phyloP scores from a whole-genome alignment of 2,888 invertebrate genomes.

The Luperina nickerlii region DNA sequence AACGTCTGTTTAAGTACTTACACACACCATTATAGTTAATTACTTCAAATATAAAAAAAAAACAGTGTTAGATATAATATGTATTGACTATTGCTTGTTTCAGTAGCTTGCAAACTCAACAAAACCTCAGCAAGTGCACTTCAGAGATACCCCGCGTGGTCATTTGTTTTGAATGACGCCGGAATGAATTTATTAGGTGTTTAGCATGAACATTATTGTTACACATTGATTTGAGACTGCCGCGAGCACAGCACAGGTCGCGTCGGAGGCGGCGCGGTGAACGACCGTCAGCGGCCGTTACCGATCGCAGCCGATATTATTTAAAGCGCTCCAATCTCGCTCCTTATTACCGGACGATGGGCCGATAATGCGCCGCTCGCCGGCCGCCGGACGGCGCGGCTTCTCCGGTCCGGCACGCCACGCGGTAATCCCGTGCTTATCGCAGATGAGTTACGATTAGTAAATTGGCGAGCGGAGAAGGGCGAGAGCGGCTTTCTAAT shows the following conservation, averaged over 20 bases:
- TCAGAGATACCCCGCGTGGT: not conserved
- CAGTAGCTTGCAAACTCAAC: not conserved
- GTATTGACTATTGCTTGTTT: not conserved
- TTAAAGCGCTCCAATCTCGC: constrained; percentile 75
- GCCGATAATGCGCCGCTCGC: constrained; percentile 64
- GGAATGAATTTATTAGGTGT: not conserved
- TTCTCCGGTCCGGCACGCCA: constrained; percentile 59
- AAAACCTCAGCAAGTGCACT: not conserved
- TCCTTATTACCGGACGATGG: constrained; percentile 75
- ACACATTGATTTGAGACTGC: not conserved
- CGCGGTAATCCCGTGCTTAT: constrained; percentile 77
- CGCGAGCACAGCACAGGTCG: constrained; percentile 6
- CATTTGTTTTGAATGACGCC: not conserved
- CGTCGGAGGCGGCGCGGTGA: constrained; percentile 59
- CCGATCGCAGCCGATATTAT: constrained; percentile 74
- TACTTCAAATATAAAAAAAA: not conserved
- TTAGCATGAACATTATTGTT: not conserved
- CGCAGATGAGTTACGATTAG: constrained; percentile 87
- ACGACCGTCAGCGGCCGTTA: constrained; percentile 66
- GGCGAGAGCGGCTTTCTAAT: constrained; percentile 83
- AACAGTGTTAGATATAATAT: not conserved
- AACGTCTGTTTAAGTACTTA: not conserved
- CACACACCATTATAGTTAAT: not conserved
- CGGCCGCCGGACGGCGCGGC: constrained; percentile 28
- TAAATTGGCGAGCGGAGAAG: constrained; percentile 85